A percentile compares a stretch with the other conserved stretches of the same genome.
Conservation (phyloP, 2,888 invertebrate genomes). For the Nephrocerus scutellatus region DNA sequence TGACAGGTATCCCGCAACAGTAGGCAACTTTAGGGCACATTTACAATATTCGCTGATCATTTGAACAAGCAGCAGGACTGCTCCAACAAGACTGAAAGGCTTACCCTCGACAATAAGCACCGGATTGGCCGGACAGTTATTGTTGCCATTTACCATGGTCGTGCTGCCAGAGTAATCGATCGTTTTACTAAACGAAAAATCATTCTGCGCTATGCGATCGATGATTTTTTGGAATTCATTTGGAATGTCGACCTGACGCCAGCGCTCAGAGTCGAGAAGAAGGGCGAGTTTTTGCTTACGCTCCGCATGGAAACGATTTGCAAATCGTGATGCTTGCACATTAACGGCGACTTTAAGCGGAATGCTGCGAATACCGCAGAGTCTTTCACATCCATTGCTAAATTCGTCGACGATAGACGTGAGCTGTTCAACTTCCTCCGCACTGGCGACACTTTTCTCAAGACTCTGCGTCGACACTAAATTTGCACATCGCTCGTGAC, state of each 20-base stretch:
- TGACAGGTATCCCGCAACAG: constrained; percentile 71
- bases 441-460: constrained; percentile 63
- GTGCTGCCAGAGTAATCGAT: constrained; percentile 20
- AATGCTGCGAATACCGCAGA: constrained; percentile 69
- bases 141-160: constrained; percentile 23
- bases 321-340: constrained; percentile 83
- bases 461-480: constrained; percentile 72
- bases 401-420: constrained; percentile 73
- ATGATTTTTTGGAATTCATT: constrained; percentile 81
- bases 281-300: constrained; percentile 76
- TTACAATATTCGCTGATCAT: constrained; percentile 90
- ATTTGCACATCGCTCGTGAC: constrained; percentile 87
- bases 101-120: constrained; percentile 61
- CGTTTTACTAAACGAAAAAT: constrained; percentile 35
- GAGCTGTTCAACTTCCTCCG: constrained; percentile 67
- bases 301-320: constrained; percentile 84
- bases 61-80: constrained; percentile 79
- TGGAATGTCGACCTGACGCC: constrained; percentile 90
- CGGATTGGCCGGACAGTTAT: constrained; percentile 49
- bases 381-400: constrained; percentile 64
- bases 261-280: constrained; percentile 82
- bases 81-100: constrained; percentile 69
- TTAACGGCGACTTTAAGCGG: constrained; percentile 74
- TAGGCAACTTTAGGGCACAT: constrained; percentile 68
- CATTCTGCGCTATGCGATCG: constrained; percentile 55